Conservation (phyloP, 2,888 invertebrate genomes). For the Stenotaenia linearis region DNA sequence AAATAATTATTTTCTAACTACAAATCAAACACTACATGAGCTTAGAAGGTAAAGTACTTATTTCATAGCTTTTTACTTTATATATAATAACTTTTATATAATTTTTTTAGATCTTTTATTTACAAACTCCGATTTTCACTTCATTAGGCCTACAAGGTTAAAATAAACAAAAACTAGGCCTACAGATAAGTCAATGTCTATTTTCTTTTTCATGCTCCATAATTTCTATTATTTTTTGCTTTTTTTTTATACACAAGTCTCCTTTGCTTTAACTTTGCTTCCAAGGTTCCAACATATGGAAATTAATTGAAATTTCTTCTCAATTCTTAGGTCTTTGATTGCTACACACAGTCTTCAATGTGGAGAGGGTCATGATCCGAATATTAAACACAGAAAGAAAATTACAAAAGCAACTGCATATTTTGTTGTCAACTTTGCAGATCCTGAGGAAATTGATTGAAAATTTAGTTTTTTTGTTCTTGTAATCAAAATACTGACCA, state of each 20-base stretch:
- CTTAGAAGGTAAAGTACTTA: background rate
- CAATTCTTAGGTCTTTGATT: background rate
- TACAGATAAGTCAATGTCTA: background rate
- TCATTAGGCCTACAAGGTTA: background rate
- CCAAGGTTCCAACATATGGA: background rate
- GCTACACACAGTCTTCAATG: background rate
- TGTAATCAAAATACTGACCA: no score
- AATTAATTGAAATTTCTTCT: background rate
- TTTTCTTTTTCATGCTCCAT: background rate
- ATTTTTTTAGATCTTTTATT: background rate
- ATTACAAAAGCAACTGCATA: background rate
- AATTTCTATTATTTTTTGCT: background rate
- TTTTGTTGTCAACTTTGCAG: background rate
- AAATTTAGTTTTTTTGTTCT: background rate
- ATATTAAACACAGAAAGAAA: background rate
- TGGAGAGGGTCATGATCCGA: background rate
- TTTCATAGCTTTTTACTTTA: background rate
- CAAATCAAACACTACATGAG: no score
- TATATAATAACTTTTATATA: background rate
- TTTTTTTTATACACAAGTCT: no score
- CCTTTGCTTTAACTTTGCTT: no score
- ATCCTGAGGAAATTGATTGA: background rate
- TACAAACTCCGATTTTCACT: background rate
- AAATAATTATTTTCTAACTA: no score
- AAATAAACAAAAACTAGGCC: background rate